Conservation (phyloP, 2,113 vertebrate genomes). For the Varanus komodoensis region DNA sequence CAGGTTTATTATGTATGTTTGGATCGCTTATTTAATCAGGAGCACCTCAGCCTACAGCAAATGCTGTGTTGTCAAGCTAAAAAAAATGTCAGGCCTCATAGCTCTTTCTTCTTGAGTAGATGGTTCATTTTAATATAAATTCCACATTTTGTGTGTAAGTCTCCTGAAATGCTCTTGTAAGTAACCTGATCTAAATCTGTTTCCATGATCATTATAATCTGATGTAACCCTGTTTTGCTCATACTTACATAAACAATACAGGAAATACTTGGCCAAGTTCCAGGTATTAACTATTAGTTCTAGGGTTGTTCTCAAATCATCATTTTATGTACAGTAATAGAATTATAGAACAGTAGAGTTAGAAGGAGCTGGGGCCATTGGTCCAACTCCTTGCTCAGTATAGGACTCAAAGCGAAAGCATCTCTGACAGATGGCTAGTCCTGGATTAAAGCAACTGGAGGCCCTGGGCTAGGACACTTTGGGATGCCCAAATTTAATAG, state of each 20-base stretch:
- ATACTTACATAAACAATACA: background rate
- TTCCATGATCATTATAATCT: background rate
- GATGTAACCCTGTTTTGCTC: background rate
- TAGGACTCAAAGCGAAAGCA: too few species aligned
- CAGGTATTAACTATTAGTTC: background rate
- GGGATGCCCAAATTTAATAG: too few species aligned
- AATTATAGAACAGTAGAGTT: too few species aligned
- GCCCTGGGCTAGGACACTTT: too few species aligned
- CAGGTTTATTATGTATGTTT: slow-evolving; percentile 51
- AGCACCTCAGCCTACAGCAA: background rate
- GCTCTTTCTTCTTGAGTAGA: slow-evolving; percentile 23
- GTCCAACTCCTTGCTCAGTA: too few species aligned
- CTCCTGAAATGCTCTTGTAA: background rate
- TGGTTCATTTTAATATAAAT: slow-evolving; percentile 54
- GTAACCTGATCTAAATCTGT: background rate
- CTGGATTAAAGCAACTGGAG: too few species aligned
- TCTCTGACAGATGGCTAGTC: too few species aligned
- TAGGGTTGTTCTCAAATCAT: background rate
- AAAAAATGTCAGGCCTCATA: slow-evolving; percentile 52
- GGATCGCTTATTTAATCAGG: slow-evolving; percentile 67
- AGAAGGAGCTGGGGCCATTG: too few species aligned
- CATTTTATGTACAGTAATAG: background rate
- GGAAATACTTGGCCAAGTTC: background rate
- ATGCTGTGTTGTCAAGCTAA: slow-evolving; percentile 41
- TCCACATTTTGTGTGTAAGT: slow-evolving; percentile 8